Evolutionary conservation across 2,113 vertebrate species (phyloP), one percentile per base, ranked within the genome.

Genomic region (Ictalurus furcatus): DNA sequence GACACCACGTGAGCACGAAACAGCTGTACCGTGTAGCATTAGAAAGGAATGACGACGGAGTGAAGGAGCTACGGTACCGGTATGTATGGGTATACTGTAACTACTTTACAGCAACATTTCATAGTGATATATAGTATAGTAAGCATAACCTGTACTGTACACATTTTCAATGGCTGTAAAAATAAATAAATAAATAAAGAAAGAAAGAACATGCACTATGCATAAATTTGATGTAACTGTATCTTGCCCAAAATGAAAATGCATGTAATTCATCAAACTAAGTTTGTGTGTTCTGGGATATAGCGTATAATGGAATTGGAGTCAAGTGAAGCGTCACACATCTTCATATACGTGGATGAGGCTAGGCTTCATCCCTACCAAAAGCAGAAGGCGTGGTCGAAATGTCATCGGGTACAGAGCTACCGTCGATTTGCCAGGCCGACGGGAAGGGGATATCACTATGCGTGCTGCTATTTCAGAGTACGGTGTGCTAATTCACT

Each of bases 11-110:
- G 17, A 59, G 17, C 37, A 85, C 89, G 85, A 90, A 89, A 73
- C 88, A 89, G 58, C 82, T 86, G 23, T 89, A 90, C 65, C 21
- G 7, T 30, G 74, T 87, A 34, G 81, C 80, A 78, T 87, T 90
- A 44, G 65, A 89, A 84, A 83, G 67, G 59, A 92, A 89, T 73
- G 25, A 30, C 40, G 83, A 83, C n/a, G 74, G 82, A 88, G 52
- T 91, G 61, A 88, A 87, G 80, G 79, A 34, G 34, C 34, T 84
- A 61, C 4, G 2, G 56, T 78, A 90, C 78, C 86, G 13, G 25
- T 80, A 54, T 80, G 76, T 25, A 88, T 37, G 73, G 74, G 80
- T 89, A 85, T n/a, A 52, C 34, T 34, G 34, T 34, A 34, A 34
- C 1, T 34, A 34, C 34, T 34, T 34, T 34, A 34, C 34, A 34